Evolutionary conservation across 2,113 vertebrate genomes (phyloP), one percentile per base, ranked within the genome.

Genomic region (Heterotilapia buettikoferi): DNA sequence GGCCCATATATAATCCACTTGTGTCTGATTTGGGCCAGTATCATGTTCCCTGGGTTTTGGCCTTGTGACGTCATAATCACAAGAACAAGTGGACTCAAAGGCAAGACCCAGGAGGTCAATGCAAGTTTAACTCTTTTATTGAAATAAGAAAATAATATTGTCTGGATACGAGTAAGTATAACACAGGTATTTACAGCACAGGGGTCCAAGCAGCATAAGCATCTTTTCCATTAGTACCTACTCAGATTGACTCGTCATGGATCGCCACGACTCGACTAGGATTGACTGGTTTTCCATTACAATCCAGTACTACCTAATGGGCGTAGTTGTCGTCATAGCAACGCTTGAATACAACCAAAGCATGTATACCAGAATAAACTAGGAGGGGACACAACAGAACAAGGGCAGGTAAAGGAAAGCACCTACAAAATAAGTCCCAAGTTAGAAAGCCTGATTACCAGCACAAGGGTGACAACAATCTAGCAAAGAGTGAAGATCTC

Each of bases 351-450:
- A 4, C 38, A 73, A 43, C 66, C 0, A 73, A 73, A 45, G 12
- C 21, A 6, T 43, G 1, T 43, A 40, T 4, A 10, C 12, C 66
- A 45, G 21, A 43, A 73, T 43, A 43, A 10, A 45, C 63, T 43
- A 4, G 36, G 66, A 40, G 63, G n/a, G 63, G 0, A 71, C 36
- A 71, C 66, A 43, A 1, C 12, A 71, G 36, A 24, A 0, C 36
- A 71, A 71, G 66, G 36, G 7, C 66, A 43, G 66, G 66, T 71
- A 43, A 71, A 43, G 12, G 66, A 24, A 71, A 24, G 66, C 12
- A 43, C 66, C n/a, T 8, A 19, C 18, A 52, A 52, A 52, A 52
- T 9, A 52, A 52, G 18, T 19, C 47, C 16, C 16, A 19, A 19
- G 16, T 52, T 52, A 52, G 18, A 52, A 52, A n/a, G 50, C 18